phyloP scores from a whole-genome alignment of 2,113 vertebrate species.

The Plestiodon gilberti region DNA sequence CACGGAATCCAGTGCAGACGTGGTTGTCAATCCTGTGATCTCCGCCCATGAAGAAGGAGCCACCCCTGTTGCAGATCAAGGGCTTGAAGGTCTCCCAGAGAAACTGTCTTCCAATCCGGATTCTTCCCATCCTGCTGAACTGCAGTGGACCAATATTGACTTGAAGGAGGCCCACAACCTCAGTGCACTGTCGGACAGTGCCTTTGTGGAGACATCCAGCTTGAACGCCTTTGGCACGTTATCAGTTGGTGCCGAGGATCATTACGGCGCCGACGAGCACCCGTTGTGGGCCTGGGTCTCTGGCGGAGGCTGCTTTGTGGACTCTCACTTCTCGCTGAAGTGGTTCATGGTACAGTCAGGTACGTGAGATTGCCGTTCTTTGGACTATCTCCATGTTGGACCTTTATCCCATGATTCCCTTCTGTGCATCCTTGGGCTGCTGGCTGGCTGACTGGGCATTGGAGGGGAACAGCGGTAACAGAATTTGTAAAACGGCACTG shows the following conservation, averaged over 20 bases:
- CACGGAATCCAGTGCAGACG: conserved; percentile 52
- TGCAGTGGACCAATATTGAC: conserved; percentile 93
- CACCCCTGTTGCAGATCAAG: neutral
- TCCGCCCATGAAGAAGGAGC: conserved; percentile 41
- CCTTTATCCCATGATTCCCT: too few species aligned
- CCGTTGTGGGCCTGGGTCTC: conserved; percentile 94
- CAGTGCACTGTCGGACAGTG: conserved; percentile 45
- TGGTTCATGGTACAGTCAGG: conserved; percentile 88
- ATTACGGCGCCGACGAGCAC: conserved; percentile 79
- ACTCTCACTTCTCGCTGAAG: conserved; percentile 80
- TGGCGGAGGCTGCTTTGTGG: conserved; percentile 87
- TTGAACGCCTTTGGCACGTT: conserved; percentile 84
- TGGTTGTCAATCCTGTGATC: conserved; percentile 21
- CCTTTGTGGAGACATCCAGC: conserved; percentile 78
- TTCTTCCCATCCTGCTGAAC: conserved; percentile 67
- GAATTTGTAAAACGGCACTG: too few species aligned
- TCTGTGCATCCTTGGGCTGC: too few species aligned
- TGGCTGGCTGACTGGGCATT: too few species aligned
- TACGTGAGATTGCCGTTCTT: conserved; percentile 49
- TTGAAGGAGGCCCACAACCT: conserved; percentile 85
- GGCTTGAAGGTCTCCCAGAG: conserved; percentile 20
- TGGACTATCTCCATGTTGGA: too few species aligned
- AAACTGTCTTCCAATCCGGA: conserved; percentile 46
- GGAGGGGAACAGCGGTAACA: too few species aligned
- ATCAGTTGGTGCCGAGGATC: conserved; percentile 83